Evolutionary conservation across 2,797 vertebrate genomes (phyloP).

Genomic region (Psittacula echo): DNA sequence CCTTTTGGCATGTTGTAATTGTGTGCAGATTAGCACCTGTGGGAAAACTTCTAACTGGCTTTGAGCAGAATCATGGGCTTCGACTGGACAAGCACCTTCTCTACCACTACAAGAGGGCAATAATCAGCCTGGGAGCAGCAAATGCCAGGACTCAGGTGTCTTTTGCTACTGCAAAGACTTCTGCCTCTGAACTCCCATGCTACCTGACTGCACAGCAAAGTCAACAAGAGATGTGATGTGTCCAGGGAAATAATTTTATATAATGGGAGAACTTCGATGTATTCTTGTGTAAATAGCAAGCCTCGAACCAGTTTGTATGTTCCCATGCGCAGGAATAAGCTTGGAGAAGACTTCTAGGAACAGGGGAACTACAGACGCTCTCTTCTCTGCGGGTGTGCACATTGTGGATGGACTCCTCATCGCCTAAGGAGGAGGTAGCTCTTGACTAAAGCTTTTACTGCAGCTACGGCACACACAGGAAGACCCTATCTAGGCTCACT

Average conservation of each 20-base stretch:
- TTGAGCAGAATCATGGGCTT: not conserved
- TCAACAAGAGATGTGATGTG: not conserved
- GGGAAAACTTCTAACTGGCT: not conserved
- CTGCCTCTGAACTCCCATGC: not conserved
- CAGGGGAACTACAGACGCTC: accelerated
- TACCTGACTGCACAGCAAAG: not conserved
- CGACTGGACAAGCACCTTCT: not conserved
- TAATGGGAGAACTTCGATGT: not conserved
- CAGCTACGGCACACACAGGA: not conserved
- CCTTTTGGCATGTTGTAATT: not conserved
- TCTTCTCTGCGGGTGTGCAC: not conserved
- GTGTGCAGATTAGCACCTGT: not conserved
- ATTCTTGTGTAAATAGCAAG: not conserved
- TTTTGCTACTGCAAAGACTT: not conserved
- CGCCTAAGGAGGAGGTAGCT: not conserved
- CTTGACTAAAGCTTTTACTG: not conserved
- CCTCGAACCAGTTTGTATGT: not conserved
- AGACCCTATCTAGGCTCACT: not conserved
- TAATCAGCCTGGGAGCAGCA: not conserved
- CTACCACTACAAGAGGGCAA: not conserved
- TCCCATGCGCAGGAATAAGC: not conserved
- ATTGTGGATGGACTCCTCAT: not conserved
- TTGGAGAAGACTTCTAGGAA: not conserved
- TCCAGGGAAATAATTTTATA: not conserved
- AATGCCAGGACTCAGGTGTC: not conserved